Conservation (phyloP, 2,888 invertebrate genomes). For the Adelognathus sp. region DNA sequence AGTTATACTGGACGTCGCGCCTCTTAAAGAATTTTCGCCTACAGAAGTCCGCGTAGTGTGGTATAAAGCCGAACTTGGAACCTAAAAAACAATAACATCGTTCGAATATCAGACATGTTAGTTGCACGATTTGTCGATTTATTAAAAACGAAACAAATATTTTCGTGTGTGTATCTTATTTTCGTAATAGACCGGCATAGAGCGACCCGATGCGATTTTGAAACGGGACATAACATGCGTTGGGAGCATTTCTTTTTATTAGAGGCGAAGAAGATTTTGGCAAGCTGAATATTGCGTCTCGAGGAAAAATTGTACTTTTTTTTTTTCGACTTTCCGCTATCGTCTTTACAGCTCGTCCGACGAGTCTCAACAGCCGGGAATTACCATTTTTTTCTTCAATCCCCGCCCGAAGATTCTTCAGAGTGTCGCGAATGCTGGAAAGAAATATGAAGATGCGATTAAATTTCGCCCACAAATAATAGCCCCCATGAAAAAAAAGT, state of each 20-base stretch:
- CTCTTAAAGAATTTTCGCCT: constrained; percentile 66
- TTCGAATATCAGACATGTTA: constrained; percentile 62
- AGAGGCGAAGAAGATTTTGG: constrained; percentile 26
- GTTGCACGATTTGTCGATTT: background rate
- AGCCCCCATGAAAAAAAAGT: constrained; percentile 38
- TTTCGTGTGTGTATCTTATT: constrained; percentile 20
- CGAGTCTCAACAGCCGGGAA: too few species aligned
- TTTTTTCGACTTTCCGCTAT: background rate
- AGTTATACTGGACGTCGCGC: constrained; percentile 69
- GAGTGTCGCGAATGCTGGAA: background rate
- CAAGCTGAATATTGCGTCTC: constrained; percentile 9
- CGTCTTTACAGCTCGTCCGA: background rate
- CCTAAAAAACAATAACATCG: constrained; percentile 67
- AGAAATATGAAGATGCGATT: background rate
- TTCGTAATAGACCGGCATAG: constrained; percentile 16
- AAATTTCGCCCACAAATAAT: background rate
- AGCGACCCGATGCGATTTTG: constrained; percentile 19
- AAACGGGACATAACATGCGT: constrained; percentile 44
- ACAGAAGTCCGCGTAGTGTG: constrained; percentile 55
- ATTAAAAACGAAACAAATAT: background rate
- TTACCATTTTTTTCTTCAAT: background rate
- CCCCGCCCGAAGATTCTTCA: background rate
- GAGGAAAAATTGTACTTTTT: background rate
- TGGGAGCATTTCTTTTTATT: constrained; percentile 41
- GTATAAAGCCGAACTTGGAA: constrained; percentile 61